Evolutionary conservation across 2,113 vertebrate species (phyloP).

Genomic region (Vulpes vulpes): DNA sequence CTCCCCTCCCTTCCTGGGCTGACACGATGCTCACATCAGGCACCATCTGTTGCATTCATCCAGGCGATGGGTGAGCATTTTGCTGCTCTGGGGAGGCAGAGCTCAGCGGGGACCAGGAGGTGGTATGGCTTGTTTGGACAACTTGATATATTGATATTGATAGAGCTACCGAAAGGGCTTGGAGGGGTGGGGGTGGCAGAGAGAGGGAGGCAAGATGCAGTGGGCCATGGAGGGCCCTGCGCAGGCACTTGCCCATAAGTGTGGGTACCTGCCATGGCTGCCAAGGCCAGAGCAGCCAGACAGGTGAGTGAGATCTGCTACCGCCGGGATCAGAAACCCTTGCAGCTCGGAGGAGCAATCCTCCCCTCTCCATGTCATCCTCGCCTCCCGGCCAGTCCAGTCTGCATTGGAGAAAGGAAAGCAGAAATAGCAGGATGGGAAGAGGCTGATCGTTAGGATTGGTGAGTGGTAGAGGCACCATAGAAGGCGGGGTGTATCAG

Average conservation of each 20-base stretch:
- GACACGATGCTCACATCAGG: not conserved
- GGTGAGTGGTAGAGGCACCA: not conserved
- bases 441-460: slow-evolving; percentile 1
- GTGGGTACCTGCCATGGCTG: not conserved
- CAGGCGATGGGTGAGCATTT: not conserved
- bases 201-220: not conserved
- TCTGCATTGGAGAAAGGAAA: not conserved
- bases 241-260: not conserved
- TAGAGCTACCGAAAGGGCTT: not conserved
- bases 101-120: not conserved
- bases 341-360: not conserved
- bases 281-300: not conserved
- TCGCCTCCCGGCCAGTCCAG: not conserved
- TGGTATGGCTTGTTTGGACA: slow-evolving; percentile 68
- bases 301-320: slow-evolving; percentile 70
- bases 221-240: not conserved
- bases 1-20: not conserved
- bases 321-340: not conserved
- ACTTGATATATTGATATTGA: slow-evolving; percentile 73
- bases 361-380: not conserved
- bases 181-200: not conserved
- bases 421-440: slow-evolving; percentile 1
- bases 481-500: not conserved
- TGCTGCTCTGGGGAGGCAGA: slow-evolving; percentile 13
- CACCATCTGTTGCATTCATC: slow-evolving; percentile 66